Base-by-base conservation (phyloP, 2,797 vertebrate genomes). In the Acanthurus tractus region DNA sequence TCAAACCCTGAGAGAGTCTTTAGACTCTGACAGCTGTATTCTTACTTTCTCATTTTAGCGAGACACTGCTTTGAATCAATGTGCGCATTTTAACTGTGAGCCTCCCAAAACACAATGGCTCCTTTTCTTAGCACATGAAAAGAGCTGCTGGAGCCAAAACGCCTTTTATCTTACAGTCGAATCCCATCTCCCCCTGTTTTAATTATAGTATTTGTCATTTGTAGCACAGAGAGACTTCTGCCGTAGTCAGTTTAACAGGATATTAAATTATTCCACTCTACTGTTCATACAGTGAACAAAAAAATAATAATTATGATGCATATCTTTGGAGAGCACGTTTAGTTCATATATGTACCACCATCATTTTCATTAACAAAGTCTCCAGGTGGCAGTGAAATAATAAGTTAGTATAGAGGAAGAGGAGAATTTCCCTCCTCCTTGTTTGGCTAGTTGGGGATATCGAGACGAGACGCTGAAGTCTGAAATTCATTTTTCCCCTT, bases 111-210 rank as follows among this genome's bases (percentile, higher is more conserved):
- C 73, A 70, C 80, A 78, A 59, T 48, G 44, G 46, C 25, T 49
- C 3, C 64, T 56, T 49, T 45, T 63, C 83, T 88, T 72, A 62
- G 70, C 75, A 80, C 74, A 86, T 88, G 70, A 87, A 89, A 76
- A 72, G 66, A 80, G 48, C 76, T 63, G 66, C 69, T 54, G 63
- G 63, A 80, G 85, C 74, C 75, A 63, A 73, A 77, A 63, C 1
- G 7, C 18, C 57, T 84, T 79, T 89, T 87, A 83, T 84, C 72
- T 81, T 57, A 14, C 70, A 56, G 62, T 81, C 53, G 66, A 79
- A 83, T 79, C 64, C 62, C 73, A 85, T 85, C 81, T 79, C 34
- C 63, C 63, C 52, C 74, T 67, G 38, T 76, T 78, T 72, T 87
- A 83, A 87, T 87, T 74, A 81, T 3, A 74, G 74, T 38, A 76